Evolutionary conservation across 2,113 vertebrate species (phyloP), one percentile per base, ranked within the genome.

Genomic region (Cheilinus undulatus): DNA sequence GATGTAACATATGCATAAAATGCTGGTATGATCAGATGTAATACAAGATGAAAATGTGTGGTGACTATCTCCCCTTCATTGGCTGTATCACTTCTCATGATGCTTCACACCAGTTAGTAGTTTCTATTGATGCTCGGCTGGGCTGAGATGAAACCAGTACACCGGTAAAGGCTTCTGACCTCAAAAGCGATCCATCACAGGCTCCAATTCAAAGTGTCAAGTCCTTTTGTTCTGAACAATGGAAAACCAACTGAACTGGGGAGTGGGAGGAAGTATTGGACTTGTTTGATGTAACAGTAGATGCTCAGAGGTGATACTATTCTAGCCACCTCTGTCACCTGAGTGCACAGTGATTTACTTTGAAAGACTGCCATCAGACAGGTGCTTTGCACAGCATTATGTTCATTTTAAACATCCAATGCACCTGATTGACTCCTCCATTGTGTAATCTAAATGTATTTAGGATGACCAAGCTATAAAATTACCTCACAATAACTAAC

Each of bases 231-330:
- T 50, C 15, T 34, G 76, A 50, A 92, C 91, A 91, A 92, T 85
- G 49, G 81, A 61, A 63, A 57, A 90, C 85, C 86, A 84, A 86
- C 88, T 82, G 84, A 90, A 90, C 72, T 88, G 87, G 90, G 91
- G 90, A 91, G 88, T 87, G 89, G 86, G 88, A 92, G 89, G 90
- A 91, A 92, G 91, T 91, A 90, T 88, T 90, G 86, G 88, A 91
- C 88, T 88, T 92, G 91, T 91, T 80, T 89, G 87, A 82, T 90
- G 91, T 90, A 91, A 92, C 87, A 82, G 83, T 89, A 91, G 83
- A 85, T 73, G 80, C 80, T 80, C 32, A 43, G 84, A 89, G 85
- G 91, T 84, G 89, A 87, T 86, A 82, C 86, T 80, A 79, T 85
- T 90, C 87, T 90, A 77, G 84, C 78, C 73, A 69, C 78, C 63